Evolutionary conservation across 2,113 vertebrate species (phyloP).

Genomic region (Harpagus bidentatus): DNA sequence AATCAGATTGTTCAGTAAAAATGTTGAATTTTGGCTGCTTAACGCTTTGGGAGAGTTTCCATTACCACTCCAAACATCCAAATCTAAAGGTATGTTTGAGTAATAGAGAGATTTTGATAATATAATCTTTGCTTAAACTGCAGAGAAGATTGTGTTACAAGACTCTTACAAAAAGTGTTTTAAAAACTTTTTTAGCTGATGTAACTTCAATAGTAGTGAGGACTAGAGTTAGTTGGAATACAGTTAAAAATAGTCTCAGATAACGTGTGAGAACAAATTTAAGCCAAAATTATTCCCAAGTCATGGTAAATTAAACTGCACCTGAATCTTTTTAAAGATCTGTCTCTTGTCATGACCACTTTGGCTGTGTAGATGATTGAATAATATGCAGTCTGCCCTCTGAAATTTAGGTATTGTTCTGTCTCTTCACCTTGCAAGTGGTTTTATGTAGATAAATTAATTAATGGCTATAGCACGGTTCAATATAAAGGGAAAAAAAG

Average conservation of each 20-base stretch:
- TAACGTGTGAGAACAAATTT: not conserved
- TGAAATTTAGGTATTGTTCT: not conserved
- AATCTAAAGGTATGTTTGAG: slow-evolving; percentile 56
- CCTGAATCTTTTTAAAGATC: not conserved
- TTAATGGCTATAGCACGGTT: not conserved
- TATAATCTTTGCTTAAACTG: not conserved
- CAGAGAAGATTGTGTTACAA: not conserved
- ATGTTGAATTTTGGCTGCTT: slow-evolving; percentile 59
- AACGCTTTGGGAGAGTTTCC: slow-evolving; percentile 59
- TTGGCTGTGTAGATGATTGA: not conserved
- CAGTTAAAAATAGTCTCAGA: not conserved
- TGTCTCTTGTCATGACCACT: not conserved
- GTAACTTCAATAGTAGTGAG: not conserved
- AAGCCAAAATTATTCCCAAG: not conserved
- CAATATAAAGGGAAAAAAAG: not conserved
- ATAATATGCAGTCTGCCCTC: not conserved
- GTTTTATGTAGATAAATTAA: not conserved
- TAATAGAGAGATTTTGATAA: not conserved
- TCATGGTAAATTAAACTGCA: not conserved
- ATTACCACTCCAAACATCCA: slow-evolving; percentile 41
- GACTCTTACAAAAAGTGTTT: not conserved
- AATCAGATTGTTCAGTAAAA: slow-evolving; percentile 66
- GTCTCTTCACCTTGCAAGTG: not conserved
- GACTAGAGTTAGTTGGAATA: not conserved
- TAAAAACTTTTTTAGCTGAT: not conserved